Percentiles rank a stretch among this genome's conserved stretches.
Evolutionary conservation across 1,140 invertebrate genomes (phyloP).

Genomic region (Drosophila busckii): DNA sequence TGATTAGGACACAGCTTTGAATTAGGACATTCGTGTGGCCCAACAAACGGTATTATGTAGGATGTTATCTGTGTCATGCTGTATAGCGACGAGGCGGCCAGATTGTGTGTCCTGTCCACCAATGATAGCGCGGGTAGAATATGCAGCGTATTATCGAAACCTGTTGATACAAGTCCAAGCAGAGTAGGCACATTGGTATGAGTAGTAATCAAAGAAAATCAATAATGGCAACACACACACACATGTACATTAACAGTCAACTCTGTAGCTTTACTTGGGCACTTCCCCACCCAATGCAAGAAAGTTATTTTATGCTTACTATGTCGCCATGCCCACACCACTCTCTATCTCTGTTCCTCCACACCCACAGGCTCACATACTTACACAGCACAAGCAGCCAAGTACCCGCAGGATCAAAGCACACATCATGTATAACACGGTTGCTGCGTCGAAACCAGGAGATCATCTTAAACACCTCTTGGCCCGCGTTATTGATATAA

Average conservation of each 20-base stretch:
- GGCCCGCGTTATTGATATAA: slow-evolving; percentile 60
- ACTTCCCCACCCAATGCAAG: slow-evolving; percentile 13
- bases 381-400: slow-evolving; percentile 84
- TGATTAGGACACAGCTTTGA: slow-evolving; percentile 76
- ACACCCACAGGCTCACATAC: slow-evolving; percentile 37
- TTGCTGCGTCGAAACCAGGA: slow-evolving; percentile 83
- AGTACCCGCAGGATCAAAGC: slow-evolving; percentile 85
- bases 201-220: slow-evolving; percentile 71
- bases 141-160: slow-evolving; percentile 78
- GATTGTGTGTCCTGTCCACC: slow-evolving; percentile 48
- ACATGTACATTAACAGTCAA: slow-evolving; percentile 16
- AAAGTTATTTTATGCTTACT: slow-evolving; percentile 55
- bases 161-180: slow-evolving; percentile 65
- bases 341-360: background rate
- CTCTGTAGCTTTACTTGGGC: background rate
- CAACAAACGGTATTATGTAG: slow-evolving; percentile 77
- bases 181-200: too few relatives aligned
- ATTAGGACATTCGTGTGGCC: slow-evolving; percentile 77
- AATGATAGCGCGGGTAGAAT: slow-evolving; percentile 73
- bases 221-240: slow-evolving; percentile 40
- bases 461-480: slow-evolving; percentile 83
- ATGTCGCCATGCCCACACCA: slow-evolving; percentile 10
- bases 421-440: slow-evolving; percentile 83
- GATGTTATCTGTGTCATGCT: slow-evolving; percentile 73
- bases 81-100: slow-evolving; percentile 48